Evolutionary conservation across 2,888 invertebrate species (phyloP), one percentile per base, ranked within the genome.

Genomic region (Cloeon dipterum): DNA sequence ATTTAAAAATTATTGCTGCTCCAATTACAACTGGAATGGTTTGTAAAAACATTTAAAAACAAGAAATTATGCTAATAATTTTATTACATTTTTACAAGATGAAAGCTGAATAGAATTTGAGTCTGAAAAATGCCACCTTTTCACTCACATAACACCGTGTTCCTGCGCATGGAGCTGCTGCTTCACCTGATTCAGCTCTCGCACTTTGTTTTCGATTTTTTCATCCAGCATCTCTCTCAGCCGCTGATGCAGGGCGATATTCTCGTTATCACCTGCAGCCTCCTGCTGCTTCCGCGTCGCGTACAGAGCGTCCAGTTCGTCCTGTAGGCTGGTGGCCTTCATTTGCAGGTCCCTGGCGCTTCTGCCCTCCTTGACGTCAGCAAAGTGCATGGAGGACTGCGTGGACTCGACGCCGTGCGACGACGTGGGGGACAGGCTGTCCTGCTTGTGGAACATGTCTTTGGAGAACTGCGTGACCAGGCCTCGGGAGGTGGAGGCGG

Each of bases 391-490:
- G n/a, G n/a, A n/a, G n/a, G n/a, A n/a, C 21, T 5, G 21, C 10
- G 5, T n/a, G n/a, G n/a, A 10, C 7, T 14, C 5, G 7, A 7
- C 13, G 14, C 29, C 29, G 5, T 29, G 29, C n/a, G 29, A 29
- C 23, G 23, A 23, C 7, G 23, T 23, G 8, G 23, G 11, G 7
- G 23, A 23, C n/a, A 29, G n/a, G 16, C 29, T 29, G 29, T 29
- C 29, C 4, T 39, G 40, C 42, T 32, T 49, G 45, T 26, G 46
- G 44, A 68, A 67, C 69, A 70, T 69, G 45, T 69, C 68, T 49
- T 65, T 66, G 19, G 65, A 62, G 47, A 70, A 70, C 49, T 68
- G 65, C 2, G 68, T 69, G 26, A 69, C 55, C n/a, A 67, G 29
- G 8, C 11, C 11, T 23, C 8, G 23, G 5, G 29, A 14, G n/a